Conservation (phyloP, 2,113 vertebrate genomes). For the Clarias macrocephalus region DNA sequence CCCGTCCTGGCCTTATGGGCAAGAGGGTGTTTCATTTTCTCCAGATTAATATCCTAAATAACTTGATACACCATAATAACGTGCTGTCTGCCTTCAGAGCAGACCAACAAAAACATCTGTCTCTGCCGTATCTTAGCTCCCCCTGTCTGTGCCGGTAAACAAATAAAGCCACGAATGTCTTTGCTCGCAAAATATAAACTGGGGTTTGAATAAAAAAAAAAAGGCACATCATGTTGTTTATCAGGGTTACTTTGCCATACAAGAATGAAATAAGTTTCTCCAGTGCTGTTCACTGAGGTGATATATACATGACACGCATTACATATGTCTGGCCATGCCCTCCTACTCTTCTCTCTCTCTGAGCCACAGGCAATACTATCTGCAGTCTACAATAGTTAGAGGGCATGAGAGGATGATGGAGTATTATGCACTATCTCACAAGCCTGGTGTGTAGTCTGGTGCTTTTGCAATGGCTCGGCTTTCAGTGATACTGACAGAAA, state of each 20-base stretch:
- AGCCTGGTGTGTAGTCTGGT: not conserved
- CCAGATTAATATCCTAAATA: not conserved
- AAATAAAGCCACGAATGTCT: not conserved
- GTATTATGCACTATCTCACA: not conserved
- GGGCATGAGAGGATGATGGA: not conserved
- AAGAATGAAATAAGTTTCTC: not conserved
- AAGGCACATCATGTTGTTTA: not conserved
- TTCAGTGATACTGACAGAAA: not conserved
- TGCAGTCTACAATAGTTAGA: not conserved
- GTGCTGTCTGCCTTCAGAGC: not conserved
- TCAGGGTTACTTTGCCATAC: not conserved
- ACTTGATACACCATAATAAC: not conserved
- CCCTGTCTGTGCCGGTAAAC: not conserved
- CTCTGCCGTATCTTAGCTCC: not conserved
- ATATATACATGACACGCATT: not conserved
- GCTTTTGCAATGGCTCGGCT: not conserved
- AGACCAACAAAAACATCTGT: not conserved
- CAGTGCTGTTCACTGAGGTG: not conserved
- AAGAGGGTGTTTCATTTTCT: not conserved
- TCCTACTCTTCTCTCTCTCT: not conserved
- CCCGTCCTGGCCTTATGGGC: no score
- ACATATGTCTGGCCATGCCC: not conserved
- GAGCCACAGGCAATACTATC: not conserved
- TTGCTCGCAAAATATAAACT: not conserved
- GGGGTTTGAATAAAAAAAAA: not conserved